A percentile compares a stretch with the other conserved stretches of the same genome.
Conservation (phyloP, 2,888 invertebrate species). For the Pocota personata region DNA sequence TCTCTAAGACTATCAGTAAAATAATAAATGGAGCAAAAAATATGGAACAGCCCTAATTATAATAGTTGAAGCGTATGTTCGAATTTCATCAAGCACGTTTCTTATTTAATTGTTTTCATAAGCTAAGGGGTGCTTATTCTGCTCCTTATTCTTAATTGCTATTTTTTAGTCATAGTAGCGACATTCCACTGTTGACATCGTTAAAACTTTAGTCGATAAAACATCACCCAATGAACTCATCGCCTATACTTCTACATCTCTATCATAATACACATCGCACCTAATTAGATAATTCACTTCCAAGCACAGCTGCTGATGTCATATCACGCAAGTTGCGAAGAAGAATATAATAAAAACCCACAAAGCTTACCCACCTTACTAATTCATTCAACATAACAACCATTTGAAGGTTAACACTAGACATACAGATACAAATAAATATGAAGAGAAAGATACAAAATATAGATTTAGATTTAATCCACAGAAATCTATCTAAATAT, state of each 20-base stretch:
- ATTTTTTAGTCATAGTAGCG: neutral
- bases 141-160: neutral
- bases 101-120: neutral
- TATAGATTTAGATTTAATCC: neutral
- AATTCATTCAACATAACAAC: slow-evolving; percentile 35
- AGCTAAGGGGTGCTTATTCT: neutral
- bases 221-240: slow-evolving; percentile 58
- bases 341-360: slow-evolving; percentile 20
- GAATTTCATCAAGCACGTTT: neutral
- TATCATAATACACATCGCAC: neutral
- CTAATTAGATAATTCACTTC: slow-evolving; percentile 55
- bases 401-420: slow-evolving; percentile 48
- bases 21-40: neutral
- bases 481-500: neutral
- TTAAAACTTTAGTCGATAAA: neutral
- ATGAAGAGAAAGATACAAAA: slow-evolving; percentile 4
- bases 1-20: neutral
- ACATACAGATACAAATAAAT: slow-evolving; percentile 1
- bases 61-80: neutral
- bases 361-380: slow-evolving; percentile 50
- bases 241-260: slow-evolving; percentile 13
- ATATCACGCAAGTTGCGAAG: slow-evolving; percentile 48
- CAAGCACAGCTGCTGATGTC: slow-evolving; percentile 60
- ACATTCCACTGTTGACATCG: slow-evolving; percentile 14
- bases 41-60: neutral